Base-by-base conservation (phyloP, 2,797 vertebrate species). In the Eidolon dupreanum region DNA sequence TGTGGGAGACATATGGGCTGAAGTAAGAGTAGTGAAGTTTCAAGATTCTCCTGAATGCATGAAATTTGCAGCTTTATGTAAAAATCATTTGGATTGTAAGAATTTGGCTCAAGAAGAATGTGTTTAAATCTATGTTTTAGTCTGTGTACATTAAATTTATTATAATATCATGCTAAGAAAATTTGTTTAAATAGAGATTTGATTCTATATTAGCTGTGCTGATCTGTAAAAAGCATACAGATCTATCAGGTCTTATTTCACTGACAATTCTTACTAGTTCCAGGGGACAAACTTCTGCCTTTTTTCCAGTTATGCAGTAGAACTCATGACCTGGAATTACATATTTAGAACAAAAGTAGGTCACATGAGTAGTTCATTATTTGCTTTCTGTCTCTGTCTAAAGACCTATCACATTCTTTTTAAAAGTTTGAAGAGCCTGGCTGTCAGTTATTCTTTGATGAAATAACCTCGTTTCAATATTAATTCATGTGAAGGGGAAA, bases 401-500 rank as follows among this genome's bases (percentile, higher is more conserved):
- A 85, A 92, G 41, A 5, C 33, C 65, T 66, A 24, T 78, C 17
- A 20, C 22, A 38, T 59, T 66, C 57, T 66, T 46, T 71, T 59
- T 22, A 65, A 79, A 95, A 93, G 65, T 70, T 28, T 82, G 61
- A 93, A 75, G 49, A 85, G n/a, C 4, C 26, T 65, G n/a, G 4
- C 12, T 89, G 36, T 84, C 41, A 75, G n/a, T 46, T 88, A 31
- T 74, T 94, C 55, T 85, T 77, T 75, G 73, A 81, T 89, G 33
- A 96, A 84, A 92, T 55, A 51, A 79, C 33, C 88, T 93, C 43
- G 51, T 59, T 94, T 90, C 97, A 91, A 74, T 65, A 82, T 88
- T 53, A 75, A 87, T 83, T 88, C 51, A 65, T 65, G 53, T 5
- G 7, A 78, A 31, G 33, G 55, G 41, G 9, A 8, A 38, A 55